These are phyloP conservation scores for Hyposoter didymator DNA, from an alignment of 2,888 invertebrate species.

Conservation along the genomic window DNA sequence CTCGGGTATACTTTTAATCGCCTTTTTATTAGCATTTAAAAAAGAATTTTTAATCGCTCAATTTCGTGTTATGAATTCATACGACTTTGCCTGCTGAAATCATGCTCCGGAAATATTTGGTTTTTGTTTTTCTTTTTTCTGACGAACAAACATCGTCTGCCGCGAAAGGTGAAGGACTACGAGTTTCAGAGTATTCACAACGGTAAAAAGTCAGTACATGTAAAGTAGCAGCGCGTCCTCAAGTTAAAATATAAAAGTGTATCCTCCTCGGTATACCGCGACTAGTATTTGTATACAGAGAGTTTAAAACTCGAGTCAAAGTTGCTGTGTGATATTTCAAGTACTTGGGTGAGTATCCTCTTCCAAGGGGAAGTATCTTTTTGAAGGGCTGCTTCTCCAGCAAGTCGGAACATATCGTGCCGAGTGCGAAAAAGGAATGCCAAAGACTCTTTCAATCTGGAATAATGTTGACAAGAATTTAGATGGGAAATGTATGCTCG, in stretches of 20 bases:
- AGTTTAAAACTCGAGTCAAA: slow-evolving; percentile 15
- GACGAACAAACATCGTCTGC: background rate
- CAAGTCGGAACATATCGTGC: background rate
- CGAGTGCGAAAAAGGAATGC: background rate
- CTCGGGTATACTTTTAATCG: background rate
- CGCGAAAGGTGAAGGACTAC: background rate
- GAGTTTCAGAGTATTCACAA: slow-evolving; percentile 20
- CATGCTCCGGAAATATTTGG: background rate
- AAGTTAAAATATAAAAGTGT: slow-evolving; percentile 55
- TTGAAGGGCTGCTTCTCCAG: background rate
- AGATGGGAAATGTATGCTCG: background rate
- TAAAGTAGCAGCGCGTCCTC: slow-evolving; percentile 21
- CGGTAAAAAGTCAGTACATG: slow-evolving; percentile 14
- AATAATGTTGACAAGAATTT: background rate
- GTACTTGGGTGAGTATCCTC: slow-evolving; percentile 6
- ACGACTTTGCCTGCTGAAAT: background rate
- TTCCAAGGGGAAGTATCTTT: slow-evolving; percentile 8
- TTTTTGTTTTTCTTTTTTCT: background rate
- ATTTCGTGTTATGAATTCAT: slow-evolving; percentile 7
- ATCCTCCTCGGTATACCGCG: slow-evolving; percentile 28
- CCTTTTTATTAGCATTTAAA: slow-evolving; percentile 6
- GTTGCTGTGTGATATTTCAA: slow-evolving; percentile 25
- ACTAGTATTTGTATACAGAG: slow-evolving; percentile 22
- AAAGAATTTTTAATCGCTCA: slow-evolving; percentile 8
- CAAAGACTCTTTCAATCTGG: background rate